phyloP scores from a whole-genome alignment of 92 coral and sea anemone genomes.

The Umimayanthus kanabou region DNA sequence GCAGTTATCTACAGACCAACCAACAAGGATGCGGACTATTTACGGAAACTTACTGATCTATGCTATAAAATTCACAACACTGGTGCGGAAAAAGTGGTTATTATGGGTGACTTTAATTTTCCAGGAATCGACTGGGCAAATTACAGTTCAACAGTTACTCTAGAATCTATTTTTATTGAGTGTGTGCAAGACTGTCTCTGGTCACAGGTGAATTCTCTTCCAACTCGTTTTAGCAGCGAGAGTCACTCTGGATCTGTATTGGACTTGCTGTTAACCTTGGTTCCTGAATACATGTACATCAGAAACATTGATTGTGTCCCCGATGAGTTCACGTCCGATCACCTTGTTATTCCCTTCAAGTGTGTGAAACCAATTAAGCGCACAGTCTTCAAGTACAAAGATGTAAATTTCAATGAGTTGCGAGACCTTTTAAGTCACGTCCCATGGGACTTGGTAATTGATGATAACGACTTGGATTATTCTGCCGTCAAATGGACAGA shows the following conservation, averaged over 20 bases:
- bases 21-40: constrained; percentile 39
- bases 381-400: constrained; percentile 39
- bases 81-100: constrained; percentile 20
- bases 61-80: constrained; percentile 14
- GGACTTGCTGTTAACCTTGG: constrained; percentile 33
- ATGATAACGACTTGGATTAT: constrained; percentile 41
- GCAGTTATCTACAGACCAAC: constrained; percentile 43
- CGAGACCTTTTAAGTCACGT: constrained; percentile 33
- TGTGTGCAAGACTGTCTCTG: constrained; percentile 29
- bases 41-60: constrained; percentile 20
- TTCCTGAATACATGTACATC: constrained; percentile 34
- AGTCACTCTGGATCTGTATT: constrained; percentile 13
- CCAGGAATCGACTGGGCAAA: constrained; percentile 32
- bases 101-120: constrained; percentile 25
- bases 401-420: constrained; percentile 40
- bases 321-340: constrained; percentile 6
- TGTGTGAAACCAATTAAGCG: constrained; percentile 37
- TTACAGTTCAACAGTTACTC: constrained; percentile 19
- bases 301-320: constrained; percentile 23
- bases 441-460: constrained; percentile 45
- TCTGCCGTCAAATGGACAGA: no score
- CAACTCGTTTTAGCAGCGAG: constrained; percentile 38
- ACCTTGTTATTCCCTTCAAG: constrained; percentile 13
- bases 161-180: constrained; percentile 40
- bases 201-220: constrained; percentile 19